These are phyloP conservation scores for Eubasilissa regina DNA, from an alignment of 1,140 invertebrate genomes.

Conservation along the genomic window DNA sequence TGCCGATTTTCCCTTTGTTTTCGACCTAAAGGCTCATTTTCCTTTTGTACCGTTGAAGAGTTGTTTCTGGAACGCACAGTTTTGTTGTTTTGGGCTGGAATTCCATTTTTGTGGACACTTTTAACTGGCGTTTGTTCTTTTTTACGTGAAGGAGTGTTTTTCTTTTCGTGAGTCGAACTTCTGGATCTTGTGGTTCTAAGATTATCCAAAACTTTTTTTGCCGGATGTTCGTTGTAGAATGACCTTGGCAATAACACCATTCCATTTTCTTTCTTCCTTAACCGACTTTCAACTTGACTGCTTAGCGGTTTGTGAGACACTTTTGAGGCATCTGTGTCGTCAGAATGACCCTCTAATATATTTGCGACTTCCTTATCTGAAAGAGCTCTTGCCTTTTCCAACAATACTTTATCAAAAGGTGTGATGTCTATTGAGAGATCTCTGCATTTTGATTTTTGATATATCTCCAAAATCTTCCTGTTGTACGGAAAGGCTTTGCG, in stretches of 20 bases:
- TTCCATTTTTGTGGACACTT: constrained; percentile 13
- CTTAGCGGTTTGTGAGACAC: background rate
- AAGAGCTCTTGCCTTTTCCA: constrained; percentile 64
- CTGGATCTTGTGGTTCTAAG: constrained; percentile 13
- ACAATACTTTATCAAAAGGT: background rate
- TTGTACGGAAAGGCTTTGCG: constrained; percentile 63
- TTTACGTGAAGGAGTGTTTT: background rate
- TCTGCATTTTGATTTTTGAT: constrained; percentile 68
- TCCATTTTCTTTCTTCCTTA: constrained; percentile 70
- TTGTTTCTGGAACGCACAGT: background rate
- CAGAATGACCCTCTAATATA: constrained; percentile 19
- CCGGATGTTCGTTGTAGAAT: constrained; percentile 64
- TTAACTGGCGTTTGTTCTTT: background rate
- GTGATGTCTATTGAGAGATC: constrained; percentile 67
- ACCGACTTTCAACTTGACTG: constrained; percentile 60
- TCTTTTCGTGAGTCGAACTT: constrained; percentile 8
- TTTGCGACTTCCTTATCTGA: constrained; percentile 62
- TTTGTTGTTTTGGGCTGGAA: background rate
- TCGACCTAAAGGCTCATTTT: constrained; percentile 16
- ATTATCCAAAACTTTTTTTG: constrained; percentile 55
- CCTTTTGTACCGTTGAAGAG: constrained; percentile 6
- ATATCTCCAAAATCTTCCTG: constrained; percentile 59
- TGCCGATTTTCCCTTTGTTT: background rate
- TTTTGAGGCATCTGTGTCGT: background rate
- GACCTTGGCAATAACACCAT: constrained; percentile 67